Percentiles rank a stretch among this genome's conserved stretches.
Evolutionary conservation across 2,797 vertebrate species (phyloP).

Genomic region (Intellagama lesueurii): DNA sequence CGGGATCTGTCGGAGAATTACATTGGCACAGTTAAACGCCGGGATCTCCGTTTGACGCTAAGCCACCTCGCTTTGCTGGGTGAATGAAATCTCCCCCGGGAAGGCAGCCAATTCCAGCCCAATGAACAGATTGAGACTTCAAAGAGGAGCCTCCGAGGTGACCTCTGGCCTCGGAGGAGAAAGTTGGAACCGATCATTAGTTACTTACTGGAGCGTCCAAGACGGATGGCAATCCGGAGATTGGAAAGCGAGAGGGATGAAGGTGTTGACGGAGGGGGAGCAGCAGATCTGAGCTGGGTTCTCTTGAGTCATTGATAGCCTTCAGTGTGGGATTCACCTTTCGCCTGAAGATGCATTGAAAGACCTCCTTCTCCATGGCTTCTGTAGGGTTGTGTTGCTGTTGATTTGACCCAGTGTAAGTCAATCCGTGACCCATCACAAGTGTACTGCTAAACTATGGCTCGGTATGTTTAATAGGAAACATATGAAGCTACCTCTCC

Average conservation of each 20-base stretch:
- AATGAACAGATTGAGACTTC: background rate
- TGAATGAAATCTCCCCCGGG: conserved; percentile 6
- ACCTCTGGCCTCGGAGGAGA: background rate
- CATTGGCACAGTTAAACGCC: background rate
- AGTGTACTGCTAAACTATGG: too few relatives aligned
- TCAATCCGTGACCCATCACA: too few relatives aligned
- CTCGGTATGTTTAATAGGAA: too few relatives aligned
- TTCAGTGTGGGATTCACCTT: background rate
- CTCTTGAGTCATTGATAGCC: background rate
- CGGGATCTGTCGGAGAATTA: background rate
- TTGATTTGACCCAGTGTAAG: too few relatives aligned
- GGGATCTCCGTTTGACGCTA: background rate
- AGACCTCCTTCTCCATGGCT: too few relatives aligned
- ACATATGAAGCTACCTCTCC: too few relatives aligned
- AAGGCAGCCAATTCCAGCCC: background rate
- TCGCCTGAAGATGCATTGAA: too few relatives aligned
- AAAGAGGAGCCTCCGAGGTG: background rate
- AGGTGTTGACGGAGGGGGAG: background rate
- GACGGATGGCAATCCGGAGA: background rate
- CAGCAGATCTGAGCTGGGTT: background rate
- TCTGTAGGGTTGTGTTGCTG: too few relatives aligned
- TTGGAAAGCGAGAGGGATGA: background rate
- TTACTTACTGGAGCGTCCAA: conserved; percentile 4
- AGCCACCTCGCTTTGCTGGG: background rate
- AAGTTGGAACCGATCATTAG: conserved; percentile 25